These are phyloP conservation scores for Aegotheles bennettii DNA, from an alignment of 2,113 vertebrate species.

Conservation along the genomic window DNA sequence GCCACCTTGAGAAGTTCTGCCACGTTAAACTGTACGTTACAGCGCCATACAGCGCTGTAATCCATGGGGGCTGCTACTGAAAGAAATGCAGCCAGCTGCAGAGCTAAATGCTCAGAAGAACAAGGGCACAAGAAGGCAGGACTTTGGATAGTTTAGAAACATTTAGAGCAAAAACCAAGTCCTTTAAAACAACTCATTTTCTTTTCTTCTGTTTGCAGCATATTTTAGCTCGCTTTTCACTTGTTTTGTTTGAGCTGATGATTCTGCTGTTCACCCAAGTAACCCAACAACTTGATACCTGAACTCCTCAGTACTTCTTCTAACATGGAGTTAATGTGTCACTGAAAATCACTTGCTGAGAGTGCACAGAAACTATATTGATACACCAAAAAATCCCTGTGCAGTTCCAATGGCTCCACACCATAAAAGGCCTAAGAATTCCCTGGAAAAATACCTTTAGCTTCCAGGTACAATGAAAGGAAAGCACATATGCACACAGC, in stretches of 20 bases:
- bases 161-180: too few relatives aligned
- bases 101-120: not conserved
- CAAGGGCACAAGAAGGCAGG: not conserved
- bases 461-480: not conserved
- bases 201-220: not conserved
- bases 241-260: not conserved
- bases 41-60: not conserved
- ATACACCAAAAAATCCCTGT: not conserved
- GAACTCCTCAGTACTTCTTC: not conserved
- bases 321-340: not conserved
- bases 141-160: too few relatives aligned
- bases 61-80: not conserved
- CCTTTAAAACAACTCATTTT: not conserved
- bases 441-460: not conserved
- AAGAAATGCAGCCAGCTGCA: not conserved
- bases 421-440: not conserved
- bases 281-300: not conserved
- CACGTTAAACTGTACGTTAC: too few relatives aligned
- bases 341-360: not conserved
- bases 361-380: not conserved
- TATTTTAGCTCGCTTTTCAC: conserved; percentile 24
- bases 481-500: not conserved
- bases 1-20: not conserved
- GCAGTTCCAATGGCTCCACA: not conserved
- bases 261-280: not conserved